Base-by-base conservation (phyloP, 2,888 invertebrate genomes). In the Agrotis puta region DNA sequence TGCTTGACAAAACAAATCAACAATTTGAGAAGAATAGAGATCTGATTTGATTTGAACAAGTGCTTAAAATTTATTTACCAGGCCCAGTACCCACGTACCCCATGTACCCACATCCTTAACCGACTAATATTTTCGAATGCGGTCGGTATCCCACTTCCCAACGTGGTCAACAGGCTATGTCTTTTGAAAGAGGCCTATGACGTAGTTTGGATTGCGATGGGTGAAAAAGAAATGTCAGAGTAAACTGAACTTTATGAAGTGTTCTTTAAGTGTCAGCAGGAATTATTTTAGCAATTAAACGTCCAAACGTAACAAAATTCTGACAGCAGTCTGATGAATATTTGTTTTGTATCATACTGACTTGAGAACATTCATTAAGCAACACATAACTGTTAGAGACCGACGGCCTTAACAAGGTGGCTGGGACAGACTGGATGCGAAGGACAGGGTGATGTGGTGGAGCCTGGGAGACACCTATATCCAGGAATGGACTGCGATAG, bases 181-280 rank as follows among this genome's bases (percentile, higher is more conserved):
- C 20, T 24, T n/a, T 50, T 16, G 11, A 50, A 66, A 63, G 3
- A n/a, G 64, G 39, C 14, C 63, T 62, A 62, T 11, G 48, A n/a
- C 22, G 54, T 48, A 16, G 39, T 39, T n/a, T 14, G 16, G 59
- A 22, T 39, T 50, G 11, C n/a, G 24, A 51, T 43, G 50, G 39
- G 20, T 63, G 24, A 43, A 50, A 39, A 13, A 1, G 20, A 43
- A 27, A 51, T 16, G 24, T 51, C 24, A 64, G 24, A 24, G 64
- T 27, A 27, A 24, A 48, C 43, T 27, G 20, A 24, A 43, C 24
- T 66, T 51, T 51, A n/a, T 7, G 39, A 51, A 6, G 11, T 43
- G 9, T 5, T 67, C 6, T 67, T 20, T 2, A 66, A 61, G 47
- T 39, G 18, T 24, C 65, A 62, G 63, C 22, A 58, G 61, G 14